Evolutionary conservation across 2,113 vertebrate genomes (phyloP).

Genomic region (Fulmarus glacialis): DNA sequence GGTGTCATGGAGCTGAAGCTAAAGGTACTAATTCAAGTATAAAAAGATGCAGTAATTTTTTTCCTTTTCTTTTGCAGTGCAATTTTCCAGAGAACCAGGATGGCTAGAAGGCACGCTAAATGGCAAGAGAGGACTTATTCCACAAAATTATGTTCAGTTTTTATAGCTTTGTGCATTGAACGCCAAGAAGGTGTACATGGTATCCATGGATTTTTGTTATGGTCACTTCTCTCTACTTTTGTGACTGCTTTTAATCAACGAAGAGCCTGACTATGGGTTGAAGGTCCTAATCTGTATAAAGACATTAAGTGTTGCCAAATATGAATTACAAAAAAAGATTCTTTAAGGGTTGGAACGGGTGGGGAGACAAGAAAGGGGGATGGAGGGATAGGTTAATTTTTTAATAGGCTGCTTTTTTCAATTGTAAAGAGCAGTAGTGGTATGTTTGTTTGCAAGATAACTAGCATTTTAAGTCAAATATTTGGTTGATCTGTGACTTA

Average conservation of each 20-base stretch:
- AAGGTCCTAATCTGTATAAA: slow-evolving; percentile 27
- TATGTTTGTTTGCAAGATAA: background rate
- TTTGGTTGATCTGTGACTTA: background rate
- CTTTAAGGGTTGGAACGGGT: background rate
- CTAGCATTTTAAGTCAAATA: background rate
- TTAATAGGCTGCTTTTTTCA: background rate
- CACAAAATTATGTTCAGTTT: slow-evolving; percentile 96
- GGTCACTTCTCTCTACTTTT: slow-evolving; percentile 33
- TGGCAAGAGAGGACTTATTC: slow-evolving; percentile 95
- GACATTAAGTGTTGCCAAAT: slow-evolving; percentile 14
- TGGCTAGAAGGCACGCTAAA: slow-evolving; percentile 97
- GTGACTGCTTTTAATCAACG: slow-evolving; percentile 59
- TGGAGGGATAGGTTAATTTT: background rate
- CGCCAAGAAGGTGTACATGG: slow-evolving; percentile 79
- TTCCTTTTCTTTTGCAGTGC: slow-evolving; percentile 73
- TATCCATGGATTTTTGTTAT: slow-evolving; percentile 83
- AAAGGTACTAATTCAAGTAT: background rate
- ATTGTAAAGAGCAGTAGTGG: background rate
- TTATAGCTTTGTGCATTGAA: slow-evolving; percentile 76
- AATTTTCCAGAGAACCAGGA: slow-evolving; percentile 91
- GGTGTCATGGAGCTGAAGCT: background rate
- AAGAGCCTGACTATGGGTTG: slow-evolving; percentile 30
- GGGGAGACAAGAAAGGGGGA: too few relatives aligned
- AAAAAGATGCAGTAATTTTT: background rate
- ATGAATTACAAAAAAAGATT: background rate